phyloP scores from a whole-genome alignment of 1,140 invertebrate species.

The Ceratoteleas bidentatus region DNA sequence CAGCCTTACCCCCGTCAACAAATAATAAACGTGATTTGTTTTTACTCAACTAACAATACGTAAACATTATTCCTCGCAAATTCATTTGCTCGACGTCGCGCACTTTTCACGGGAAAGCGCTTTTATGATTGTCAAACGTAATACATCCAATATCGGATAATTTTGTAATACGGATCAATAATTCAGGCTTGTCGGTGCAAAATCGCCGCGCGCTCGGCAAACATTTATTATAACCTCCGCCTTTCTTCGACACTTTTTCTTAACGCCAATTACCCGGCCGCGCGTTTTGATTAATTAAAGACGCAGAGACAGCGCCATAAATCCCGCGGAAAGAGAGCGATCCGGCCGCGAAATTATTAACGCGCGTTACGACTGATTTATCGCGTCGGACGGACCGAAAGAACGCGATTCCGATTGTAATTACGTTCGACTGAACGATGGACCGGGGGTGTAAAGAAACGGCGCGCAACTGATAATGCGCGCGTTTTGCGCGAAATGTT shows the following conservation, averaged over 20 bases:
- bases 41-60: neutral
- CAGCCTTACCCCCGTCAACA: neutral
- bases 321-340: conserved; percentile 20
- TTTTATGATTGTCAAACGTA: conserved; percentile 40
- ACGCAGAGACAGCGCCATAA: conserved; percentile 15
- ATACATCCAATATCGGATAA: conserved; percentile 31
- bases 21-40: neutral
- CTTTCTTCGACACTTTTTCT: conserved; percentile 40
- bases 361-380: conserved; percentile 29
- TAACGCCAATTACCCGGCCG: conserved; percentile 43
- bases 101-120: conserved; percentile 11
- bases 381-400: conserved; percentile 14
- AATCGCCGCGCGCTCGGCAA: conserved; percentile 11
- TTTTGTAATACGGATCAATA: conserved; percentile 55
- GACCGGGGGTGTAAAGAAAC: conserved; percentile 33
- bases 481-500: conserved; percentile 40
- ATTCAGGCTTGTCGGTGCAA: conserved; percentile 33
- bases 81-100: conserved; percentile 14
- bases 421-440: conserved; percentile 20
- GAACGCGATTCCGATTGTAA: conserved; percentile 37
- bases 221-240: conserved; percentile 34
- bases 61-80: conserved; percentile 11
- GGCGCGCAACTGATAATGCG: conserved; percentile 25
- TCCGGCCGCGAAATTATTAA: conserved; percentile 33
- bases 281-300: conserved; percentile 41